These are phyloP conservation scores for Neosilurus mollespiculum DNA, from an alignment of 2,797 vertebrate genomes.

Conservation along the genomic window DNA sequence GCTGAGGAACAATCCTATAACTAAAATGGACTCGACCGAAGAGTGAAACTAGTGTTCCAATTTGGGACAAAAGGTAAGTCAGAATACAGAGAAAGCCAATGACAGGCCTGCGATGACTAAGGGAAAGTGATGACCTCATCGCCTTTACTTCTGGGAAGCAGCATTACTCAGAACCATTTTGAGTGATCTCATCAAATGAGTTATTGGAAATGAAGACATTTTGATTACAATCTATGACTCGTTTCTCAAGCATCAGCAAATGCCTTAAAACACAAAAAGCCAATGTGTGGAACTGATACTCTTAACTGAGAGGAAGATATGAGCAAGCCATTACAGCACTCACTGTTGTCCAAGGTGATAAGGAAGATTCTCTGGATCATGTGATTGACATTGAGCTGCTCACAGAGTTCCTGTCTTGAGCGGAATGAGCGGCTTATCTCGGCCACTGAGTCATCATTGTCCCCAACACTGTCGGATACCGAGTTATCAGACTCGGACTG, in stretches of 20 bases:
- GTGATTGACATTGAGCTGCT: constrained; percentile 99
- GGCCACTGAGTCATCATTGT: constrained; percentile 93
- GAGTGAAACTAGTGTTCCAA: background rate
- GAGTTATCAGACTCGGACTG: constrained; percentile 96
- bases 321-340: constrained; percentile 63
- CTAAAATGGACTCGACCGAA: background rate
- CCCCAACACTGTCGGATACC: constrained; percentile 92
- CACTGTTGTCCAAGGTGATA: constrained; percentile 97
- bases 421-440: constrained; percentile 96
- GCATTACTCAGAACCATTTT: constrained; percentile 31
- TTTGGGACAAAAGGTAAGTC: background rate
- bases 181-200: constrained; percentile 35
- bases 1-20: too few relatives aligned
- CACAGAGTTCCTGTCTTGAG: constrained; percentile 92
- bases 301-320: background rate
- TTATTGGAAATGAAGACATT: constrained; percentile 2
- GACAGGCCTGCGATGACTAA: constrained; percentile 17
- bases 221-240: background rate
- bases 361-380: constrained; percentile 99
- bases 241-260: constrained; percentile 11
- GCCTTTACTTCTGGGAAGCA: constrained; percentile 29
- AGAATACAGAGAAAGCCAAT: background rate
- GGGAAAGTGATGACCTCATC: constrained; percentile 35
- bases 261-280: background rate
- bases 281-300: background rate